Evolutionary conservation across 2,113 vertebrate species (phyloP).

Genomic region (Ahaetulla prasina): DNA sequence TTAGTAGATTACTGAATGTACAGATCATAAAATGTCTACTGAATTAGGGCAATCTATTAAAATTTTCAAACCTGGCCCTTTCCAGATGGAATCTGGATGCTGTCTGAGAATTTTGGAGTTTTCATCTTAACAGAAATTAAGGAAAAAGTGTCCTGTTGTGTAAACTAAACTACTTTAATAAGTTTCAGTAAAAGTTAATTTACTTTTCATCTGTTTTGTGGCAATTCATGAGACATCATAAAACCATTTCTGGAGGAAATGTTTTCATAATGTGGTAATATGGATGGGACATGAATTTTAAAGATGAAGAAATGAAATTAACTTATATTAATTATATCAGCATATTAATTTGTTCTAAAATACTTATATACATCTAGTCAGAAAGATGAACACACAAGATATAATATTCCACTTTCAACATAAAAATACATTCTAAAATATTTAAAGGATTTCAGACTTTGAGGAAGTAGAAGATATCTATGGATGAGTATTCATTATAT

Average conservation of each 20-base stretch:
- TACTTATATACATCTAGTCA: neutral
- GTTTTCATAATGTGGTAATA: neutral
- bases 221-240: conserved; percentile 1
- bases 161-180: neutral
- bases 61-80: neutral
- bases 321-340: accelerated
- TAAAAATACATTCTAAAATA: conserved; percentile 21
- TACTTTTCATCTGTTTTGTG: neutral
- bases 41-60: neutral
- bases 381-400: neutral
- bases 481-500: conserved; percentile 37
- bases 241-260: conserved; percentile 11
- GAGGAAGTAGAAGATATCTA: neutral
- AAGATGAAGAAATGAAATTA: neutral
- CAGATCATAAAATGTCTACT: neutral
- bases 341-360: neutral
- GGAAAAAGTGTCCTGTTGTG: neutral
- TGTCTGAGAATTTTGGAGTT: neutral
- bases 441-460: neutral
- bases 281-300: conserved; percentile 16
- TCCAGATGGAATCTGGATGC: neutral
- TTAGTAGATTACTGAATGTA: neutral
- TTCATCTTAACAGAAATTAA: neutral
- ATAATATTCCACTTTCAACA: neutral
- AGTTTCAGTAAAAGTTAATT: conserved; percentile 32